Conservation (phyloP, 30 jellyfish, hydroid and myxozoan species). For the Hydractinia symbiolongicarpus region DNA sequence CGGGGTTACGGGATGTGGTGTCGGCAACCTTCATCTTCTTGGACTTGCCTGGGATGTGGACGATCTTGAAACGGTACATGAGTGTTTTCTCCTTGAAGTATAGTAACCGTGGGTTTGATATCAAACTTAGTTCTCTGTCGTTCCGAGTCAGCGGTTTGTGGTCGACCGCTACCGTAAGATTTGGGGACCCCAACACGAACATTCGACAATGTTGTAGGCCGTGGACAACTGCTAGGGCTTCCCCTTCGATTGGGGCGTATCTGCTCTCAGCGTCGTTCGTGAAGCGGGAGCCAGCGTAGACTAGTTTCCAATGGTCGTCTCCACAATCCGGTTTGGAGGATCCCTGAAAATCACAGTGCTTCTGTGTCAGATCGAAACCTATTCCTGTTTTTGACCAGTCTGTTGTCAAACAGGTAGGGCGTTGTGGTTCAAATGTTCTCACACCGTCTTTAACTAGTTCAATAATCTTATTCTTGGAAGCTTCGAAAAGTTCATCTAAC, state of each 20-base stretch:
- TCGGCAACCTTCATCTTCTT: no score
- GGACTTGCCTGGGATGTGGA: no score
- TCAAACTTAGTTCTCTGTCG: constrained; percentile 32
- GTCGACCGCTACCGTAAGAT: no score
- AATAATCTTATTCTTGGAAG: constrained; percentile 1
- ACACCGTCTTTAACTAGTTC: no score
- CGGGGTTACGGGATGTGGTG: constrained; percentile 31
- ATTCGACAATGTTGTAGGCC: no score
- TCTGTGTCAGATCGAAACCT: constrained; percentile 44
- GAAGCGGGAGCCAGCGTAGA: constrained; percentile 68
- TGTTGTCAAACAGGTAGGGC: constrained; percentile 52
- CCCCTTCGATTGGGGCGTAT: no score
- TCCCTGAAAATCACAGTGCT: no score
- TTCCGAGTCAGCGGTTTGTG: no score
- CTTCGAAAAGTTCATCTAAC: constrained; percentile 9
- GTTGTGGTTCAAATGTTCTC: constrained; percentile 39
- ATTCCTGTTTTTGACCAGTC: constrained; percentile 63
- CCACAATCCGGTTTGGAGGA: constrained; percentile 43
- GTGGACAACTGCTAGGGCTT: no score
- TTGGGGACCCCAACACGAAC: no score
- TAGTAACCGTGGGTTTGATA: constrained; percentile 39
- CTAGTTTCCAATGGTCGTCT: constrained; percentile 39
- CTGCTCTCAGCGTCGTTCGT: no score
- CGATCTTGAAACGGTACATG: no score
- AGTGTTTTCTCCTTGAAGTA: constrained; percentile 33